These are phyloP conservation scores for Netelia inedita DNA, from an alignment of 2,888 invertebrate species.

Conservation along the genomic window DNA sequence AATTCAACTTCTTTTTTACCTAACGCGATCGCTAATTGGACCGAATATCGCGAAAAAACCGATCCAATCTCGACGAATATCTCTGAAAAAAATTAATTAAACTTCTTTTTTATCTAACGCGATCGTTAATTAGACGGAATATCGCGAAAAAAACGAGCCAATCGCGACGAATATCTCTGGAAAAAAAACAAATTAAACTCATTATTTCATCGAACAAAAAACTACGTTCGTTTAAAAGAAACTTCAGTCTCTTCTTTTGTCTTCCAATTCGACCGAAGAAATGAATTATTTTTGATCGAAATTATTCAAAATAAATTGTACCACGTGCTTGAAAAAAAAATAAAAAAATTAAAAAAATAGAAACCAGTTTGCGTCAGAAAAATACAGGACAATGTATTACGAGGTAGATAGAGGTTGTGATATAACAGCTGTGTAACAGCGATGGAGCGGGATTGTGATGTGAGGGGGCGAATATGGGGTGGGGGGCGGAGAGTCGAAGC, in stretches of 20 bases:
- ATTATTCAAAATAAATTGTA: background rate
- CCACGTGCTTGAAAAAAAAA: background rate
- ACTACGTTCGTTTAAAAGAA: no score
- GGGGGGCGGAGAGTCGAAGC: background rate
- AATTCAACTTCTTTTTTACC: background rate
- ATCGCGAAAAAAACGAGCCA: no score
- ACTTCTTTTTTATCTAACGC: background rate
- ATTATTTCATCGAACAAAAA: no score
- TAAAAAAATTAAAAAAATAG: background rate
- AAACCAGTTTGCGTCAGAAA: no score
- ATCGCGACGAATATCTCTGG: no score
- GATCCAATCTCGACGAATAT: background rate
- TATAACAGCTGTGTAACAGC: slow-evolving; percentile 49
- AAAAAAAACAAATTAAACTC: no score
- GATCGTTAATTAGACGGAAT: slow-evolving; percentile 27
- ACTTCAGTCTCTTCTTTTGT: no score
- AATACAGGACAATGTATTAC: no score
- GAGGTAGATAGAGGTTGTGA: slow-evolving; percentile 13
- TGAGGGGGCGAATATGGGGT: slow-evolving; percentile 39
- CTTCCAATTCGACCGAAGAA: no score
- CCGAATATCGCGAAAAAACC: background rate
- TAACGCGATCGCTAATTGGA: slow-evolving; percentile 22
- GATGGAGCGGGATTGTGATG: slow-evolving; percentile 37
- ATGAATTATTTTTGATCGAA: no score
- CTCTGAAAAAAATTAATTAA: no score